Conservation (phyloP, 2,888 invertebrate genomes). For the Drosophila rubida region DNA sequence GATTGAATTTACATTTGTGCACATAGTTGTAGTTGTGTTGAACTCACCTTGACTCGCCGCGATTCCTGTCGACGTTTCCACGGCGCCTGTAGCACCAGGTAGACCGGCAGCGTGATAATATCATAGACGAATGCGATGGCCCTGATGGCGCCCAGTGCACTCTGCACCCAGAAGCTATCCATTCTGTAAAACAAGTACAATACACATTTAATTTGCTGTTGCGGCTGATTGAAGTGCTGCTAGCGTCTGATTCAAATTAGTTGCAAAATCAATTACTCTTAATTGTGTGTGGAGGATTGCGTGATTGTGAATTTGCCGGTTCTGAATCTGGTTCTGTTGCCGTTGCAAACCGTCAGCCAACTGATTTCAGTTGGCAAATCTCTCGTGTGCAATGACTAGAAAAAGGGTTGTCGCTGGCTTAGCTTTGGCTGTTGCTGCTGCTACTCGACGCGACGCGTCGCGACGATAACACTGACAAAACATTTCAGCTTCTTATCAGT, state of each 20-base stretch:
- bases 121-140: constrained; percentile 94
- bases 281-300: background rate
- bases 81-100: constrained; percentile 93
- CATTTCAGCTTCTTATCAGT: constrained; percentile 39
- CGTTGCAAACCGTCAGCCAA: constrained; percentile 57
- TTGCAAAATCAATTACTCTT: constrained; percentile 6
- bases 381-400: constrained; percentile 40
- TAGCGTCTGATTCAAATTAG: background rate
- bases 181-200: constrained; percentile 85
- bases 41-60: constrained; percentile 90
- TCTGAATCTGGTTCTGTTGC: constrained; percentile 41
- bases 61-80: constrained; percentile 93
- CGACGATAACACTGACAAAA: constrained; percentile 55
- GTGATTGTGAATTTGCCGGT: background rate
- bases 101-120: constrained; percentile 95
- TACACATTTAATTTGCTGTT: constrained; percentile 16
- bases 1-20: background rate
- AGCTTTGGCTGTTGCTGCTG: constrained; percentile 25
- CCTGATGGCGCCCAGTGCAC: constrained; percentile 91
- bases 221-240: constrained; percentile 12
- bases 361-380: constrained; percentile 66
- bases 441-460: no score
- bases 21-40: no score
- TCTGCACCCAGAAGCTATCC: constrained; percentile 89
- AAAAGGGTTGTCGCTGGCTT: constrained; percentile 48